Evolutionary conservation across 2,113 vertebrate genomes (phyloP), one percentile per base, ranked within the genome.

Genomic region (Poecilia latipinna): DNA sequence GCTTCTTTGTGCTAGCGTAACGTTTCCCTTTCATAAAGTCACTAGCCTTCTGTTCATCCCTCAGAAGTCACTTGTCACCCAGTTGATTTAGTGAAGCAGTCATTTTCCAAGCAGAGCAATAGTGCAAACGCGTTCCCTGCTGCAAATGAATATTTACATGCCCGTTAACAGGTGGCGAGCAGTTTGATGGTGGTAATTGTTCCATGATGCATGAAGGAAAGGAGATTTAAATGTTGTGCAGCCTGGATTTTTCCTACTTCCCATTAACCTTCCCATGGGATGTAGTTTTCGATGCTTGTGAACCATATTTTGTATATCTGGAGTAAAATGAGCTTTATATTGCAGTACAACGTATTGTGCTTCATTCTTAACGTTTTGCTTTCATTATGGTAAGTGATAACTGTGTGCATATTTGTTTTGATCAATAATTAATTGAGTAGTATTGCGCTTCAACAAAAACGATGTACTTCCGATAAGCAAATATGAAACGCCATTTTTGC

Each of bases 141-240:
- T 95, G 94, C 94, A 95, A 94, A 96, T 96, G 95, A 97, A 97
- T 97, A 97, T 97, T 97, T 97, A 97, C 96, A 96, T 96, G 96
- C 96, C 96, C 95, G 96, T 96, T 97, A 98, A 97, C 96, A 97
- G 97, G 96, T 97, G 96, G 95, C 93, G 94, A 97, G 95, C 96
- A 95, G 96, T 96, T 97, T 97, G 97, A 97, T 97, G 95, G 95
- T 91, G 95, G 96, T 97, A 96, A 97, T 97, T 96, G 95, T 95
- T 86, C 92, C 94, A 88, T 94, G 96, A 96, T 95, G 92, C 94
- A 95, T 95, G 95, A 90, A 93, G 96, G 94, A 94, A 94, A 96
- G 95, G 95, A 94, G 95, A 77, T 83, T 68, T 66, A 71, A 66
- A 81, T 75, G 51, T 65, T 72, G 69, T 72, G 70, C 74, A 65